Percentiles rank a stretch among this genome's conserved stretches.
Conservation (phyloP, 2,113 vertebrate genomes). For the Anoura caudifer region DNA sequence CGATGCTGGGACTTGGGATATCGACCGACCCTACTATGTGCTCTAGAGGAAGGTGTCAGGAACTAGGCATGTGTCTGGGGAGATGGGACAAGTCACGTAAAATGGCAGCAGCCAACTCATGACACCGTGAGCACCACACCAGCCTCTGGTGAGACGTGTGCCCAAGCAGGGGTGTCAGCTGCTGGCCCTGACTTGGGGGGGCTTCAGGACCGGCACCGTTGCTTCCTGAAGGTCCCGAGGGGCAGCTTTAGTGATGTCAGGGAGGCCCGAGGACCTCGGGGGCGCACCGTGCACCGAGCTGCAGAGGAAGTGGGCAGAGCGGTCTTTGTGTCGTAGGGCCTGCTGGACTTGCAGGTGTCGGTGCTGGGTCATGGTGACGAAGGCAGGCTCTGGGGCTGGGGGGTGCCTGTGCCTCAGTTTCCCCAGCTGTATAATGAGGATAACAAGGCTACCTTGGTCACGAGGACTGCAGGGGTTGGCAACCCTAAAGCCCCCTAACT, state of each 20-base stretch:
- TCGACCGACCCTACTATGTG: not conserved
- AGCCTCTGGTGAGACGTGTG: not conserved
- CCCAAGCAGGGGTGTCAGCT: not conserved
- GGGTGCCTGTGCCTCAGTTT: not conserved
- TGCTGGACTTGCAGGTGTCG: accelerated
- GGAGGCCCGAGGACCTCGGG: accelerated
- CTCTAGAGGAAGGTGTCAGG: not conserved
- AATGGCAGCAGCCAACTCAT: not conserved
- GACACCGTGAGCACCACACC: accelerated
- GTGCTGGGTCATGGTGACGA: not conserved
- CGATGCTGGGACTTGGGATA: not conserved
- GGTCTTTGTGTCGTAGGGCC: not conserved
- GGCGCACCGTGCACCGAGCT: too few species aligned
- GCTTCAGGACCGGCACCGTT: not conserved
- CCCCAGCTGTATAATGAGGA: not conserved
- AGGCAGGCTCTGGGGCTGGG: not conserved
- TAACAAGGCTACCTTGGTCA: not conserved
- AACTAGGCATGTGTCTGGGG: not conserved
- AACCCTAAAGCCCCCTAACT: not conserved
- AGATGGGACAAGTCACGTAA: not conserved
- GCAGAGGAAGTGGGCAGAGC: accelerated
- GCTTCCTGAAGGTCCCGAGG: not conserved
- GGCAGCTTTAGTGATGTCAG: not conserved
- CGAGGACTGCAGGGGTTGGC: not conserved
- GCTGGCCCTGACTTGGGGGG: not conserved